A percentile compares a stretch with the other conserved stretches of the same genome.
These are phyloP conservation scores for Morelia viridis DNA, from an alignment of 2,797 vertebrate genomes.

Conservation along the genomic window DNA sequence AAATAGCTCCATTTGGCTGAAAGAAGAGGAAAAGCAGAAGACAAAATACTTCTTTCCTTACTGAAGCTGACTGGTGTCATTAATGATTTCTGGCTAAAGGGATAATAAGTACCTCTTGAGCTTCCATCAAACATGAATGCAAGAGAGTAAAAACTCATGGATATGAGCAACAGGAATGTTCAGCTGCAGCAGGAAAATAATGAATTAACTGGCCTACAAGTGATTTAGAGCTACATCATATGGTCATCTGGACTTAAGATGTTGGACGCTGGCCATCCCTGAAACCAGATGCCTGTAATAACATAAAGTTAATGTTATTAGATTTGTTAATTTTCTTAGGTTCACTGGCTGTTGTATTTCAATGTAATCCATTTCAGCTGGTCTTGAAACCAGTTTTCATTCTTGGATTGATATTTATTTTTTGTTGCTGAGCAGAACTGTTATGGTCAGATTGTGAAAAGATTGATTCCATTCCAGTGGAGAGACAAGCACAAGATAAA, in stretches of 20 bases:
- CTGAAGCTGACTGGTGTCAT: neutral
- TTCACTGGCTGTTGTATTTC: conserved; percentile 7
- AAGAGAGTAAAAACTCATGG: neutral
- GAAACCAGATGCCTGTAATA: neutral
- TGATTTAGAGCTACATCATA: neutral
- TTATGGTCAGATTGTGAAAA: neutral
- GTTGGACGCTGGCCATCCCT: neutral
- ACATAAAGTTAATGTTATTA: conserved; percentile 9
- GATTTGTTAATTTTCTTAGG: neutral
- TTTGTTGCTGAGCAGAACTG: neutral
- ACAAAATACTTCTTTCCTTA: neutral
- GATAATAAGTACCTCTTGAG: neutral
- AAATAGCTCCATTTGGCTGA: neutral
- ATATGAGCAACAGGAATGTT: neutral
- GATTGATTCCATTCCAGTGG: neutral
- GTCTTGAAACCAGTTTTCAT: neutral
- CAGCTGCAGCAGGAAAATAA: neutral
- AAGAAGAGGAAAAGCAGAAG: neutral
- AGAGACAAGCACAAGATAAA: neutral
- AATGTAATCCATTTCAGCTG: neutral
- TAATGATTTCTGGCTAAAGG: neutral
- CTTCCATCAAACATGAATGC: neutral
- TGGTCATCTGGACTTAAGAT: neutral
- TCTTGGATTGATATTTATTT: neutral
- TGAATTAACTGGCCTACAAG: neutral